Base-by-base conservation (phyloP, 2,888 invertebrate species). In the Epirrhoe tristata region DNA sequence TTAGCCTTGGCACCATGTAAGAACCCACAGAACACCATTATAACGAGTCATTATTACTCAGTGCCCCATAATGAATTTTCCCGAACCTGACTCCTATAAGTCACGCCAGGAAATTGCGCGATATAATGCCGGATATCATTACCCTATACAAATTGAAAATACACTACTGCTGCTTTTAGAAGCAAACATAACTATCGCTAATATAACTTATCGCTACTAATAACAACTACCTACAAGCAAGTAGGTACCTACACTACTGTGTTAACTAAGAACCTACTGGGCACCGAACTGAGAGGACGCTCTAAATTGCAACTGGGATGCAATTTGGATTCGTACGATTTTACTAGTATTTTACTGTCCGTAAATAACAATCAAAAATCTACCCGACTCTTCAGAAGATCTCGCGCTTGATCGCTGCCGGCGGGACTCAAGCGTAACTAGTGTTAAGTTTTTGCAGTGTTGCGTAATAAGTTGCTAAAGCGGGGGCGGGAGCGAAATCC, bases 401-500 rank as follows among this genome's bases (percentile, higher is more conserved):
- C 12, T 43, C 4, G 39, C 39, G 48, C 16, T 14, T 16, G 48
- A 6, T 48, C 14, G 14, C 48, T 12, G 50, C 48, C n/a, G 48
- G 8, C 31, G 50, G 63, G 60, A 58, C 32, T 58, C 34, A 59
- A 58, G 31, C 63, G 46, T 60, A 64, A 60, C 56, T 66, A 58
- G 61, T 61, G 60, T 67, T 73, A 71, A 70, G 73, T 77, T 74
- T 74, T 75, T 77, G 68, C 74, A 75, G 68, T 66, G 75, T 81
- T 81, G 82, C 79, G 80, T 86, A 87, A 87, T 81, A 81, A 78
- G 77, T 78, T 79, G 77, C 72, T 77, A 77, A 81, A 78, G 63
- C 67, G 59, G 70, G 73, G 67, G 61, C 72, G 69, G 72, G 73
- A 75, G 71, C 67, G 71, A 75, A 73, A 72, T 69, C 74, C 73